Conservation (phyloP, 2,797 vertebrate genomes). For the Ctenochaetus hawaiiensis region DNA sequence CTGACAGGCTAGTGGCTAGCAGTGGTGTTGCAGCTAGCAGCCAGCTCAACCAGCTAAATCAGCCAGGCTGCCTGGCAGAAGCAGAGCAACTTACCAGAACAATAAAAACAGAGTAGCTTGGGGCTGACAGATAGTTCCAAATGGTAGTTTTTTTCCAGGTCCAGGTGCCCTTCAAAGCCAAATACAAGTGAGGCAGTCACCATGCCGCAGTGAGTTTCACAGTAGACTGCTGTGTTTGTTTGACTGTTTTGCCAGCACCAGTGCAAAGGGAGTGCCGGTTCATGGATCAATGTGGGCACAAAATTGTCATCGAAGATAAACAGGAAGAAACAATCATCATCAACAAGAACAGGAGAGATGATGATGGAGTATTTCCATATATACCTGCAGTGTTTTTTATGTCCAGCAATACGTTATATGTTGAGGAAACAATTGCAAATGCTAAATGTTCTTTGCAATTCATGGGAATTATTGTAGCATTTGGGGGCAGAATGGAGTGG, state of each 20-base stretch:
- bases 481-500: background rate
- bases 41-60: conserved; percentile 39
- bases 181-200: conserved; percentile 40
- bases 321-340: background rate
- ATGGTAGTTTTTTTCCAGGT: conserved; percentile 57
- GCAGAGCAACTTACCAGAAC: conserved; percentile 50
- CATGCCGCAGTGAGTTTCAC: conserved; percentile 41
- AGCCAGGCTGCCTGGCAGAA: conserved; percentile 65
- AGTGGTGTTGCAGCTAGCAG: conserved; percentile 38
- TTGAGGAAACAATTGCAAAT: background rate
- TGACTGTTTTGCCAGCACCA: conserved; percentile 37
- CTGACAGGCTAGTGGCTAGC: conserved; percentile 60
- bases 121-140: conserved; percentile 71
- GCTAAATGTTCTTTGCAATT: background rate
- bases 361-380: conserved; percentile 1
- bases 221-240: conserved; percentile 37
- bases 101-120: conserved; percentile 63
- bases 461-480: background rate
- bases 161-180: conserved; percentile 62
- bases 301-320: conserved; percentile 46
- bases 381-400: background rate
- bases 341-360: conserved; percentile 16
- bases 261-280: conserved; percentile 18
- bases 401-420: background rate
- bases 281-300: conserved; percentile 42